Evolutionary conservation across 2,797 vertebrate genomes (phyloP).

Genomic region (Microtus californicus): DNA sequence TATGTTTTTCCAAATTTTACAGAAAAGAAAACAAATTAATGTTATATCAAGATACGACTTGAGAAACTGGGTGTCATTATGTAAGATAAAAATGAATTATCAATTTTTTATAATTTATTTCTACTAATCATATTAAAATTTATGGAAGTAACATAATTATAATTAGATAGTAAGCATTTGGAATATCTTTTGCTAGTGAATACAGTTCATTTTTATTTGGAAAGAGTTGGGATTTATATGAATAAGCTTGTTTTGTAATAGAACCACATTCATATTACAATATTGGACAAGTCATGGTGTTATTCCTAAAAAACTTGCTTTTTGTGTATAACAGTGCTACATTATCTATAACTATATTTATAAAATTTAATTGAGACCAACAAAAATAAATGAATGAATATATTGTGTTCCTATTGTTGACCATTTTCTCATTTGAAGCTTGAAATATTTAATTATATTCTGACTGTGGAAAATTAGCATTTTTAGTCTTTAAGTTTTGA

Average conservation of each 20-base stretch:
- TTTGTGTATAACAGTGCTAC: background rate
- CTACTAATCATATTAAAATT: background rate
- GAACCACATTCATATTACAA: background rate
- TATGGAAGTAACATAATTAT: background rate
- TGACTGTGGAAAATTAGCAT: background rate
- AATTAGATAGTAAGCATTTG: background rate
- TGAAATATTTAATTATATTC: slow-evolving; percentile 27
- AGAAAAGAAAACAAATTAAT: background rate
- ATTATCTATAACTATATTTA: background rate
- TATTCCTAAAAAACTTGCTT: background rate
- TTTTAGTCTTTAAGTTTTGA: slow-evolving; percentile 27
- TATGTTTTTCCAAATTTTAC: background rate
- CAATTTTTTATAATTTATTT: background rate
- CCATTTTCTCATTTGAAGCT: background rate
- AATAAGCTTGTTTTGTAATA: background rate
- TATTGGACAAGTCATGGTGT: background rate
- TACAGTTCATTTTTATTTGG: background rate
- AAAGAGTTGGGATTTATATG: background rate
- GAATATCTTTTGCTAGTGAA: background rate
- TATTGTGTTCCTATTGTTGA: background rate
- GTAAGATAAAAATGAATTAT: background rate
- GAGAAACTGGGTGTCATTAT: background rate
- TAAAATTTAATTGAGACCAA: background rate
- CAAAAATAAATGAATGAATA: background rate
- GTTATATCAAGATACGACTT: background rate